Percentiles rank a stretch among this genome's conserved stretches.
phyloP scores from a whole-genome alignment of 1,140 invertebrate species.

The Fopius arisanus region DNA sequence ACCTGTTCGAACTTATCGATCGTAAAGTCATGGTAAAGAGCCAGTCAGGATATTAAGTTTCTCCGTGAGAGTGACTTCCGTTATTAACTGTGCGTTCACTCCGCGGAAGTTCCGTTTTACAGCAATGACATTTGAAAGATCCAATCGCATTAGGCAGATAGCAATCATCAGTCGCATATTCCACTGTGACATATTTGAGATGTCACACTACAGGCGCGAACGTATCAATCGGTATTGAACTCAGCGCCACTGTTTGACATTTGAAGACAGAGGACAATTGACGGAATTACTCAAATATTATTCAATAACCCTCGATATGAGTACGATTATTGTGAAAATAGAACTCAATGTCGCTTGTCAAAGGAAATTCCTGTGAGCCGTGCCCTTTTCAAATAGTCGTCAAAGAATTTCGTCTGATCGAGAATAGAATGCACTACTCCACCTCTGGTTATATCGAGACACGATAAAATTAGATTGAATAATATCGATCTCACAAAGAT shows the following conservation, averaged over 20 bases:
- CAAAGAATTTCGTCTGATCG: slow-evolving; percentile 31
- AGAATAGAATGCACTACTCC: slow-evolving; percentile 24
- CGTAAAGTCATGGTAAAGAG: slow-evolving; percentile 30
- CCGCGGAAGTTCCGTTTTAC: not conserved
- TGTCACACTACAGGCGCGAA: not conserved
- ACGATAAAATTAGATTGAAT: not conserved
- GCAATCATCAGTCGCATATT: not conserved
- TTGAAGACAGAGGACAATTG: no score
- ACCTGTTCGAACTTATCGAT: slow-evolving; percentile 48
- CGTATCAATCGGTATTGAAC: not conserved
- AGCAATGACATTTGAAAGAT: not conserved
- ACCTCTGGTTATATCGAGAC: not conserved
- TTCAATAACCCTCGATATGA: not conserved
- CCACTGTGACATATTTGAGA: not conserved
- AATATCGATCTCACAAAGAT: not conserved
- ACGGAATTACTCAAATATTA: not conserved
- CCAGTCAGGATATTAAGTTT: not conserved
- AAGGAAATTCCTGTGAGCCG: slow-evolving; percentile 20
- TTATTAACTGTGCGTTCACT: not conserved
- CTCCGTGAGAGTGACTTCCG: not conserved
- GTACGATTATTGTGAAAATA: not conserved
- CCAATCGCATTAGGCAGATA: not conserved
- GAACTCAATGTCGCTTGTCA: not conserved
- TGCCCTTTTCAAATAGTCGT: slow-evolving; percentile 19
- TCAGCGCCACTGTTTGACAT: no score